Evolutionary conservation across 2,888 invertebrate genomes (phyloP).

Genomic region (Drosophila nr. fundita): DNA sequence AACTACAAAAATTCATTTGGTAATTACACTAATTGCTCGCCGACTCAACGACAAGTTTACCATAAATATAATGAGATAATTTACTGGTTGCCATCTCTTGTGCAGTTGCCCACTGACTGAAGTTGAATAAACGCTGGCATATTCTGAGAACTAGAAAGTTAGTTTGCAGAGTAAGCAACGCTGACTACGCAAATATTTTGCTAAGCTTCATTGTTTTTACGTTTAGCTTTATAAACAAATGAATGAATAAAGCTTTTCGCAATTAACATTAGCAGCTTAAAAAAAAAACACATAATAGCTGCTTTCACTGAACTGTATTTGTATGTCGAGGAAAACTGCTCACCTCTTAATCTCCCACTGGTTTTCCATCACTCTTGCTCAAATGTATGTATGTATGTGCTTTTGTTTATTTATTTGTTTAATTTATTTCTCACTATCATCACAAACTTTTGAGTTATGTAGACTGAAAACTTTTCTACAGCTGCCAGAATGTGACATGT

Average conservation of each 20-base stretch:
- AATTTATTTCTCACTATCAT: neutral
- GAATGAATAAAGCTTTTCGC: neutral
- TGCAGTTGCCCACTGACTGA: constrained; percentile 6
- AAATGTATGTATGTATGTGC: neutral
- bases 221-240: neutral
- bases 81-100: constrained; percentile 48
- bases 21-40: constrained; percentile 69
- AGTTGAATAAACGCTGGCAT: neutral
- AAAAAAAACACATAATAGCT: neutral
- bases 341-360: neutral
- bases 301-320: neutral
- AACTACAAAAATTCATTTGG: constrained; percentile 38
- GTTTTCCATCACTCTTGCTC: neutral
- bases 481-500: neutral
- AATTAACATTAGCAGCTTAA: neutral
- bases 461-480: neutral
- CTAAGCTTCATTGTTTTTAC: neutral
- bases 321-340: neutral
- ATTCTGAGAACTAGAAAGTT: constrained; percentile 12
- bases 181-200: neutral
- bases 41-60: constrained; percentile 22
- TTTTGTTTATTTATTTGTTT: neutral
- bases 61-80: constrained; percentile 59
- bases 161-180: neutral
- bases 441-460: neutral